Base-by-base conservation (phyloP, 2,113 vertebrate genomes). In the Sterrhoptilus dennistouni region DNA sequence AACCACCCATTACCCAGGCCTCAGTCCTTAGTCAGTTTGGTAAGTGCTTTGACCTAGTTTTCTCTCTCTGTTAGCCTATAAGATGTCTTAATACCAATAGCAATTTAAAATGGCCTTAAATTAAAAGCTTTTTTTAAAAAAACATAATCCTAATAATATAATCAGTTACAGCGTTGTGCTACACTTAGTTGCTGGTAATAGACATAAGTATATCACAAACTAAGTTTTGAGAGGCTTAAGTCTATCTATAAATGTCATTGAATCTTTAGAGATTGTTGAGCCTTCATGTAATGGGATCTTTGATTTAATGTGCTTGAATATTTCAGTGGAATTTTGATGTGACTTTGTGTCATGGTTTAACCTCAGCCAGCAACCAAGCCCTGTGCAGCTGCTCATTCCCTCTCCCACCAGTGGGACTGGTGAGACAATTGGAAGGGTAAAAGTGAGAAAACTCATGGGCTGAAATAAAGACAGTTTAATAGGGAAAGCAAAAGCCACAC, bases 1-100 rank as follows among this genome's bases (percentile, higher is more conserved):
- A 99, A 92, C 69, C 96, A 4, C 96, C 98, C 28, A 93, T 97
- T 90, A 90, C 97, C 44, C 98, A 98, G 66, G 82, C 97, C 66
- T 97, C 98, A 74, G 96, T 98, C 91, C 96, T 97, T 44, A 97
- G 78, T 96, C 98, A 98, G 96, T 99, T 99, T 97, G 99, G 99
- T 99, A 97, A 98, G 99, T 98, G 21, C 61, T 35, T 80, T 64
- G 38, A n/a, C 68, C 35, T 66, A 61, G 24, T 5, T 66, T 65
- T 52, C 11, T 75, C 36, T 77, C 28, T 60, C 29, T 54, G 7
- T 71, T 35, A 60, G 17, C 36, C 49, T 5, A 2, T 45, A 75
- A 54, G 36, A 31, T 84, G 81, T 87, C 50, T 84, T 87, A 45
- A 87, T 60, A 16, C 4, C 18, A 33, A 3, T 36, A 59, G n/a